These are phyloP conservation scores for Oryzias dopingdopingensis DNA, from an alignment of 2,797 vertebrate species.

Conservation along the genomic window DNA sequence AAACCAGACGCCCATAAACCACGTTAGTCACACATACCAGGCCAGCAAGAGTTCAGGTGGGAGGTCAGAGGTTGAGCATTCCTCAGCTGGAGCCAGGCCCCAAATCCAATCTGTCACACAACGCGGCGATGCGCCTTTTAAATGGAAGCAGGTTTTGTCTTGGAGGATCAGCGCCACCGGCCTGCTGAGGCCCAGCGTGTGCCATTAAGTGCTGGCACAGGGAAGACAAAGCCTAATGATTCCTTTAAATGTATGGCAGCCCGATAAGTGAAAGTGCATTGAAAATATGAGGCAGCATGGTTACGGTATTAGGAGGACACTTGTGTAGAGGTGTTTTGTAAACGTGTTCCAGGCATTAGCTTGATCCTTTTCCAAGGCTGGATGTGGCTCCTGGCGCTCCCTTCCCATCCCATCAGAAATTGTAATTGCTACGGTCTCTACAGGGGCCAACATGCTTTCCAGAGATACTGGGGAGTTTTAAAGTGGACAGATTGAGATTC, in stretches of 20 bases:
- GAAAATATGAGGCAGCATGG: slow-evolving; percentile 27
- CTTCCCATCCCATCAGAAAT: slow-evolving; percentile 59
- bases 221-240: slow-evolving; percentile 41
- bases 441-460: slow-evolving; percentile 60
- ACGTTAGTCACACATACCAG: slow-evolving; percentile 77
- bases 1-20: slow-evolving; percentile 32
- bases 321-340: slow-evolving; percentile 45
- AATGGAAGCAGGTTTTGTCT: slow-evolving; percentile 54
- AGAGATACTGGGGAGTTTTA: slow-evolving; percentile 68
- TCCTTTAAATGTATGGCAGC: slow-evolving; percentile 43
- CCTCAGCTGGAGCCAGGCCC: slow-evolving; percentile 67
- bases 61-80: slow-evolving; percentile 57
- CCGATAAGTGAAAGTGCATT: slow-evolving; percentile 17
- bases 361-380: slow-evolving; percentile 62
- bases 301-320: slow-evolving; percentile 42
- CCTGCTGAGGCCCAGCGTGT: slow-evolving; percentile 52
- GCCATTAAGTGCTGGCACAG: slow-evolving; percentile 50
- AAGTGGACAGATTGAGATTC: slow-evolving; percentile 74
- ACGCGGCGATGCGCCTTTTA: slow-evolving; percentile 44
- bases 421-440: slow-evolving; percentile 69
- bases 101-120: slow-evolving; percentile 67
- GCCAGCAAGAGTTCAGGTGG: slow-evolving; percentile 61
- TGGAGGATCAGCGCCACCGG: slow-evolving; percentile 39
- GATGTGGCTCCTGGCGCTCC: slow-evolving; percentile 52
- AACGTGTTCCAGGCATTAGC: slow-evolving; percentile 61